A percentile compares a stretch with the other conserved stretches of the same genome.
Evolutionary conservation across 2,888 invertebrate genomes (phyloP).

Genomic region (Agrotis exclamationis): DNA sequence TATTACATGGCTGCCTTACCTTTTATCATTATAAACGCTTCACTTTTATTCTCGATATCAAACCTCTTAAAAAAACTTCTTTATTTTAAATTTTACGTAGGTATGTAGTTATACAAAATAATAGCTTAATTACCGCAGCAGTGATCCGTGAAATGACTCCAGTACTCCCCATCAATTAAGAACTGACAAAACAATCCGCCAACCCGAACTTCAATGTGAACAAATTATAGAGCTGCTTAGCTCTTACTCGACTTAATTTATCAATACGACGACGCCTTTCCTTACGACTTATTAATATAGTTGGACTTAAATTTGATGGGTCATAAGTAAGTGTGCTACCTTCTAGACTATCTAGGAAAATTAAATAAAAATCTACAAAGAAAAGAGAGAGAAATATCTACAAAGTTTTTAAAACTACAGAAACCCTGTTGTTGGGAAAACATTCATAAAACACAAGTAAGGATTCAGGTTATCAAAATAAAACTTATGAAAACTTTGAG

Average conservation of each 20-base stretch:
- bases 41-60: not conserved
- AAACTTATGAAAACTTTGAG: constrained; percentile 23
- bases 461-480: constrained; percentile 29
- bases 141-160: constrained; percentile 30
- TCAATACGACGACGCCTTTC: constrained; percentile 26
- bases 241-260: too few species aligned
- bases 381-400: too few species aligned
- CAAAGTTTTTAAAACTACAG: not conserved
- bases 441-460: not conserved
- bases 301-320: not conserved
- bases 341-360: not conserved
- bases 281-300: constrained; percentile 7
- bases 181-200: constrained; percentile 69
- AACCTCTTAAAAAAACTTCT: too few species aligned
- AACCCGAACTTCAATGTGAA: constrained; percentile 56
- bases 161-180: constrained; percentile 57
- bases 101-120: not conserved
- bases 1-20: too few species aligned
- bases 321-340: too few species aligned
- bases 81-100: not conserved
- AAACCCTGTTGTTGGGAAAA: not conserved
- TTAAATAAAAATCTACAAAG: too few species aligned
- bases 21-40: not conserved
- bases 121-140: not conserved
- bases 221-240: constrained; percentile 71